Percentiles rank a stretch among this genome's conserved stretches.
phyloP scores from a whole-genome alignment of 2,797 vertebrate species.

The Rhadinocentrus ornatus region DNA sequence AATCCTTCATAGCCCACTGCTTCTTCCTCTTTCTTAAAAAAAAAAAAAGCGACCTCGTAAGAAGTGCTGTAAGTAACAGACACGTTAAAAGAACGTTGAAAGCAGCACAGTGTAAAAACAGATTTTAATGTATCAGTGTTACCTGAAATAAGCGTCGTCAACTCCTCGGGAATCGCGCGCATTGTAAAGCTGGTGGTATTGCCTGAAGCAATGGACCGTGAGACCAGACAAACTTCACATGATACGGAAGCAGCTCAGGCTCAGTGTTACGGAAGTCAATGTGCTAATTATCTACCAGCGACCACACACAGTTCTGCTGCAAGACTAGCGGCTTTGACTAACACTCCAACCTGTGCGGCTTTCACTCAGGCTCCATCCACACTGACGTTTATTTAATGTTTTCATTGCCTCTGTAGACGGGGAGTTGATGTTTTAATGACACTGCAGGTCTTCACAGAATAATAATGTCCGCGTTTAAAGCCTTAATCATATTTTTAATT shows the following conservation, averaged over 20 bases:
- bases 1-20: conserved; percentile 3
- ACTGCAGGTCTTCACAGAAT: conserved; percentile 47
- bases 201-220: conserved; percentile 17
- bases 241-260: conserved; percentile 55
- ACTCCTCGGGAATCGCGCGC: conserved; percentile 79
- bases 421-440: conserved; percentile 59
- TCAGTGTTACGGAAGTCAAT: conserved; percentile 75
- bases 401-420: conserved; percentile 30
- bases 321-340: neutral
- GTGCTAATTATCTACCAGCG: conserved; percentile 56
- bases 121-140: neutral
- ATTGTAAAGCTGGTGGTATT: conserved; percentile 51
- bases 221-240: conserved; percentile 3
- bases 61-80: neutral
- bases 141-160: conserved; percentile 82
- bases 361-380: neutral
- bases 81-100: neutral
- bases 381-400: conserved; percentile 40
- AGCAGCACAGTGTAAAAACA: neutral
- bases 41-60: neutral
- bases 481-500: conserved; percentile 61
- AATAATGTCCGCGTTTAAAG: conserved; percentile 58
- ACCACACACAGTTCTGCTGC: conserved; percentile 33
- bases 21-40: conserved; percentile 60
- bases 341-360: neutral